Base-by-base conservation (phyloP, 1,140 invertebrate species). In the Zaprionus nigranus region DNA sequence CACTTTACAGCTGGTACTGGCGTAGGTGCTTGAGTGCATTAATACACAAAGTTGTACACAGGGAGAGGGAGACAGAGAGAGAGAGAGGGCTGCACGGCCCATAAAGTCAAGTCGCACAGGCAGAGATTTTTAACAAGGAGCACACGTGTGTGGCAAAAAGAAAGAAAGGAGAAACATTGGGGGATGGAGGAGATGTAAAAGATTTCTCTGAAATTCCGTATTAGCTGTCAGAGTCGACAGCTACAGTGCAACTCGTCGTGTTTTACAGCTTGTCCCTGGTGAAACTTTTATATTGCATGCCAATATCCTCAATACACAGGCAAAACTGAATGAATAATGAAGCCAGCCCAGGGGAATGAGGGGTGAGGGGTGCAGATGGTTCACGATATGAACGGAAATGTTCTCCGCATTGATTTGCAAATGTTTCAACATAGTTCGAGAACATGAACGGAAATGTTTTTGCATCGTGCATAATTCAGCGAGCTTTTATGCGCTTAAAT, bases 211-310 rank as follows among this genome's bases (percentile, higher is more conserved):
- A 40, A 70, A 81, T 54, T 57, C 78, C 63, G 65, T n/a, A 36
- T 22, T 80, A 72, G 56, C 78, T 82, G 40, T 76, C 78, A 43
- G 62, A 24, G 38, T 38, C n/a, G 58, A 66, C 54, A 36, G 40
- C 66, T 79, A 75, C 38, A 40, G 38, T 59, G 62, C 58, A 66
- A 60, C 43, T 79, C 40, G n/a, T 46, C 40, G 40, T 46, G 71
- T 51, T 71, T 77, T 64, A 69, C 80, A 70, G 64, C 60, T 38
- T 71, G 82, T 86, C 71, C 83, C 72, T 64, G 72, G 79, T 71
- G 79, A 79, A 77, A 79, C 51, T 82, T 73, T 79, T 82, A 76
- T 82, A 82, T 74, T 86, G 68, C 78, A 80, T 84, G 73, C 78
- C 81, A 74, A 78, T 84, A 65, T 53, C 38, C 61, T 49, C 22